Conservation (phyloP, 2,888 invertebrate genomes). For the Dascillus cervinus region DNA sequence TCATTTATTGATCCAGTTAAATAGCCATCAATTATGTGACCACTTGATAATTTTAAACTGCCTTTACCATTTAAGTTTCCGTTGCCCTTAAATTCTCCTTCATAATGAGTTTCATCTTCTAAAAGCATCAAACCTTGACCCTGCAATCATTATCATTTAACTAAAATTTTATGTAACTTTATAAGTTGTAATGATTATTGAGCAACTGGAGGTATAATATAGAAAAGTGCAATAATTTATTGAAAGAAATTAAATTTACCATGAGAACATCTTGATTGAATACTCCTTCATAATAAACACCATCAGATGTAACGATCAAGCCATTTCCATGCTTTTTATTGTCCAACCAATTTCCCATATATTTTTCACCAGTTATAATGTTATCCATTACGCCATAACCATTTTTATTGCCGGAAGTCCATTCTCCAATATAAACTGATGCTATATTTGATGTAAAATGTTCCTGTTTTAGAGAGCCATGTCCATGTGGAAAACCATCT, state of each 20-base stretch:
- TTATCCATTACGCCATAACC: slow-evolving; percentile 90
- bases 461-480: slow-evolving; percentile 75
- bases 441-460: slow-evolving; percentile 67
- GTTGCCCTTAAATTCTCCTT: slow-evolving; percentile 77
- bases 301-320: slow-evolving; percentile 79
- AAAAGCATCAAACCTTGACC: slow-evolving; percentile 85
- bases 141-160: slow-evolving; percentile 47
- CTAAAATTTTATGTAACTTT: too few relatives aligned
- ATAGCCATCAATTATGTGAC: slow-evolving; percentile 66
- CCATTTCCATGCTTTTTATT: slow-evolving; percentile 79
- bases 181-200: too few relatives aligned
- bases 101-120: slow-evolving; percentile 82
- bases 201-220: too few relatives aligned
- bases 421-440: slow-evolving; percentile 84
- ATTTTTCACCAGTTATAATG: slow-evolving; percentile 79
- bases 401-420: slow-evolving; percentile 66
- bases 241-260: too few relatives aligned
- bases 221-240: too few relatives aligned
- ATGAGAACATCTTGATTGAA: slow-evolving; percentile 73
- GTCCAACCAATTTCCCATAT: slow-evolving; percentile 82
- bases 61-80: slow-evolving; percentile 78
- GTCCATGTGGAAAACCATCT: slow-evolving; percentile 76
- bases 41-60: slow-evolving; percentile 68
- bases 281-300: slow-evolving; percentile 84
- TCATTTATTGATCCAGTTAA: slow-evolving; percentile 70